Evolutionary conservation across 1,140 invertebrate genomes (phyloP), one percentile per base, ranked within the genome.

Genomic region (Papilio polytes): DNA sequence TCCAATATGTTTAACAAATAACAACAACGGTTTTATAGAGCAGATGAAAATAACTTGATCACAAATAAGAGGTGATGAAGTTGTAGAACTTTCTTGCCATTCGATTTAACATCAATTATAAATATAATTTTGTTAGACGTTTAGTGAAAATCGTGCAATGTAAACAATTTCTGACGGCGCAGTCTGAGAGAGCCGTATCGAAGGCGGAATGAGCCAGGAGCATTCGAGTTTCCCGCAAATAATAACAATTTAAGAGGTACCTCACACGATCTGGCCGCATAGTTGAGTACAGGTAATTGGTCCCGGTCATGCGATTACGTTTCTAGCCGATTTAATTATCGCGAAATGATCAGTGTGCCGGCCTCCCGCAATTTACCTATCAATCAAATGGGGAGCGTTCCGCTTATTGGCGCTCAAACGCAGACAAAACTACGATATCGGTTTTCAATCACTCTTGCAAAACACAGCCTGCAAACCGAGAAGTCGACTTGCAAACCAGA

Each of bases 251-350:
- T 91, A 86, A 90, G 87, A 85, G 80, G 87, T 86, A 89, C 88
- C 90, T 92, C 90, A 92, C 90, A 92, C 89, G 90, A 89, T 89
- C 87, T 88, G 87, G 89, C 88, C 89, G 87, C 90, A 88, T 92
- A 93, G 90, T 86, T 88, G 90, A 88, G 82, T 84, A 85, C 86
- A 74, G 84, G 90, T 95, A 95, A 95, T 95, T 95, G 95, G 89
- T 85, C 84, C 86, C 88, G 90, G 94, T 95, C 95, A 95, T 95
- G 95, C 95, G 91, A 95, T 94, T 94, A 94, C 91, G 90, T 94
- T 95, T 88, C 93, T 92, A 89, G 91, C 88, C 90, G 89, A 95
- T 95, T 95, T 95, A 95, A 95, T 95, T 95, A 95, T 94, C 87
- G 90, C 89, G 84, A 95, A 94, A 95, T 94, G 92, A 95, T 94